Evolutionary conservation across 2,888 invertebrate genomes (phyloP), one percentile per base, ranked within the genome.

Genomic region (Herminia tarsipennalis): DNA sequence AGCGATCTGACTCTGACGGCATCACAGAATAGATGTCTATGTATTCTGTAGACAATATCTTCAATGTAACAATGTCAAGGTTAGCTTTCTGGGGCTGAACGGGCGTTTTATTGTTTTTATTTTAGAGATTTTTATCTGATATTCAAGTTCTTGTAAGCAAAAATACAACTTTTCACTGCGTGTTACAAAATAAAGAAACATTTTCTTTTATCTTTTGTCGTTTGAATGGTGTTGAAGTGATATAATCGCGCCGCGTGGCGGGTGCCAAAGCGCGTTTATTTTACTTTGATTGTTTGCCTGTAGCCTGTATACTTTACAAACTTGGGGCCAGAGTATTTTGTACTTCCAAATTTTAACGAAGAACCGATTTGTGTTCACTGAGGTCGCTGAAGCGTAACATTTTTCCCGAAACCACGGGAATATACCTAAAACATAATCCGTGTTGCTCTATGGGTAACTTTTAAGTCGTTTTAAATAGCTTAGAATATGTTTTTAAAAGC

Each of bases 211-310:
- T 55, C 28, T 42, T 40, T 42, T 48, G 13, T 34, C 40, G 18
- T 24, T 33, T 34, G 39, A 47, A 60, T 62, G 60, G 52, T 44
- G 53, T 59, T 47, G 41, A 52, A 57, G 51, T 57, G 53, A 56
- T 61, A 57, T 50, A 52, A 56, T 49, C 52, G 50, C 44, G 46
- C 37, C 40, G 24, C 13, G 9, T 13, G n/a, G 5, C 22, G 29
- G 3, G 5, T 16, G 28, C 12, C 12, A 9, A 37, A 42, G 33
- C 28, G 39, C 38, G 42, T 48, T 48, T 32, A 49, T 29, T 46
- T 32, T 43, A 29, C 13, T 51, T 51, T 42, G 21, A 44, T 51
- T 51, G 44, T 29, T 38, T 38, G 35, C 29, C 9, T 25, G 14
- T 9, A 18, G 22, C 22, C n/a, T 5, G 13, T 16, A 20, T 17